Base-by-base conservation (phyloP, 2,797 vertebrate genomes). In the Xerus rutilus region DNA sequence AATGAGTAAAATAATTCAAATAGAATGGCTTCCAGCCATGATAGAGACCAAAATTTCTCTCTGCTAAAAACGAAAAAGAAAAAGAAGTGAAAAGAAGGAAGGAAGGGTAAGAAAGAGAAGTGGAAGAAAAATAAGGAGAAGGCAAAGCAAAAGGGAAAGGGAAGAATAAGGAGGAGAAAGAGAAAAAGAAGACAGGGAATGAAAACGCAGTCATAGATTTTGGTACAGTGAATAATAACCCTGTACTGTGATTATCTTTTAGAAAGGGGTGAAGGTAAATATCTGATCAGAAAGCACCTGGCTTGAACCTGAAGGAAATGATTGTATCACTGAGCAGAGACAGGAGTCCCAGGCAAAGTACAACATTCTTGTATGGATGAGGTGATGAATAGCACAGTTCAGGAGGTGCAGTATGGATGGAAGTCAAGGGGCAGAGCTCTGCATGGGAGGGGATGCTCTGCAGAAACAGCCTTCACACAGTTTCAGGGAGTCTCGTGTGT, bases 381-480 rank as follows among this genome's bases (percentile, higher is more conserved):
- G 7, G 20, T 20, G 15, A 52, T 52, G 4, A 57, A 57, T 57
- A 20, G 3, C 54, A 57, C 9, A 18, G 45, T 65, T 77, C 72
- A 64, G 23, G 10, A 10, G 73, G 18, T 3, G 13, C 2, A 21
- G 5, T 35, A 28, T 0, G 10, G 49, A 3, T 5, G 35, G 14
- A 9, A 88, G 65, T 21, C 18, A 52, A 65, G 21, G 54, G 72
- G 8, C 9, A 7, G 23, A 35, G 43, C 64, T 64, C 21, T 59
- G 14, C 20, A 35, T 7, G 17, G 17, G 54, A 1, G 54, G 18
- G 54, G 17, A 13, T 1, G 1, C 54, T 57, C 17, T 35, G 15
- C 21, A 64, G 39, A 88, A 47, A 49, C 21, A 85, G 3, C 23
- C 14, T 76, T 10, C 30, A 35, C 10, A 76, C 49, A 52, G 13